phyloP scores from a whole-genome alignment of 2,113 vertebrate genomes.

The Salvator merianae region DNA sequence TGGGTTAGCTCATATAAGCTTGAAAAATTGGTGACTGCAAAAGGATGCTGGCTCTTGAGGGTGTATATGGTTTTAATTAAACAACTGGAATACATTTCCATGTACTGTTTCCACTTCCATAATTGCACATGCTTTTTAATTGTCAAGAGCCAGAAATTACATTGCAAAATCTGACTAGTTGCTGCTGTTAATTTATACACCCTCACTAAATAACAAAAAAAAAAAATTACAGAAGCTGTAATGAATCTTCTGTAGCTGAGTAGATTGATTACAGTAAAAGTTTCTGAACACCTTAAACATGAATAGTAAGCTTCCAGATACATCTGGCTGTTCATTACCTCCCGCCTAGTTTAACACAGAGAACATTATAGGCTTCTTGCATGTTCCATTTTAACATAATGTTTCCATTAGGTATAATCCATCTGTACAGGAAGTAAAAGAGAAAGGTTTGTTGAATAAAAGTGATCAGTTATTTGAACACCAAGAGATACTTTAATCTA shows the following conservation, averaged over 20 bases:
- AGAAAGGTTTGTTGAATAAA: conserved; percentile 24
- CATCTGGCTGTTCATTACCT: not conserved
- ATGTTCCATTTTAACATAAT: conserved; percentile 12
- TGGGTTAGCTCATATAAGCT: not conserved
- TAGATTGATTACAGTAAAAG: conserved; percentile 9
- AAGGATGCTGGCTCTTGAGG: not conserved
- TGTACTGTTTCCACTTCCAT: conserved; percentile 5
- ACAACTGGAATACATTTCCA: conserved; percentile 10
- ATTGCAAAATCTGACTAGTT: conserved; percentile 9
- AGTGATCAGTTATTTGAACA: conserved; percentile 32
- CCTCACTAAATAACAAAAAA: conserved; percentile 6
- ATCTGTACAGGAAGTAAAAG: conserved; percentile 7
- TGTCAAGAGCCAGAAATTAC: conserved; percentile 10
- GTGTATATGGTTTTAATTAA: conserved; percentile 17
- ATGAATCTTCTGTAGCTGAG: not conserved
- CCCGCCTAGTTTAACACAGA: conserved; percentile 10
- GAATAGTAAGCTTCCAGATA: not conserved
- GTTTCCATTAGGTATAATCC: conserved; percentile 10
- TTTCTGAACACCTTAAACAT: not conserved
- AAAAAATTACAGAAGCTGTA: not conserved
- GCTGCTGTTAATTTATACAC: conserved; percentile 17
- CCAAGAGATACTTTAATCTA: conserved; percentile 29
- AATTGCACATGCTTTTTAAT: conserved; percentile 24
- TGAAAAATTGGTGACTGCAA: not conserved
- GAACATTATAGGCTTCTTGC: conserved; percentile 15